Percentiles rank a stretch among this genome's conserved stretches.
Conservation (phyloP, 2,113 vertebrate species). For the Eulemur rufifrons region DNA sequence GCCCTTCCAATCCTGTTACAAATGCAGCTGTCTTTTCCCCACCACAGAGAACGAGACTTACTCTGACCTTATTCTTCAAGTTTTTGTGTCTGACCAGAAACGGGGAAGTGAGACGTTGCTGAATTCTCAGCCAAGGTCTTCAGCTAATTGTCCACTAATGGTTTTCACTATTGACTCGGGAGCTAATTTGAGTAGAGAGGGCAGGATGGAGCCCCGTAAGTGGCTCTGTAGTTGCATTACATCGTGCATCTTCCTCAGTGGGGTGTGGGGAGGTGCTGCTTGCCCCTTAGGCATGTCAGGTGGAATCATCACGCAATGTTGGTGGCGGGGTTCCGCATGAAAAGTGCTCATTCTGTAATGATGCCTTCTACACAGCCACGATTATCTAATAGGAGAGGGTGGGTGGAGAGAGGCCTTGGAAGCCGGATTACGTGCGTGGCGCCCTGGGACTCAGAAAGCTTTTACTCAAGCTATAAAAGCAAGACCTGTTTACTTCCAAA, state of each 20-base stretch:
- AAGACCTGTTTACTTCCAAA: constrained; percentile 2
- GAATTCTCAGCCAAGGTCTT: neutral
- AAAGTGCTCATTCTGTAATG: neutral
- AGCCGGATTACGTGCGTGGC: rapidly evolving
- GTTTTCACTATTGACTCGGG: neutral
- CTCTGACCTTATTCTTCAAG: neutral
- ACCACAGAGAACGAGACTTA: neutral
- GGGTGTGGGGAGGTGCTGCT: neutral
- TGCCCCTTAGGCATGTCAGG: neutral
- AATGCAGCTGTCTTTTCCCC: neutral
- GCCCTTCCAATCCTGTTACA: neutral
- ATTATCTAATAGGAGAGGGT: neutral
- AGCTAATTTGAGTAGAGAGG: neutral
- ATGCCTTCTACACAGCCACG: neutral
- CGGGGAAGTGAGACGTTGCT: neutral
- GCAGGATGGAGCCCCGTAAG: neutral
- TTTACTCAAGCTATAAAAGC: neutral
- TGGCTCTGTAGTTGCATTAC: neutral
- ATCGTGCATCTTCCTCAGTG: rapidly evolving
- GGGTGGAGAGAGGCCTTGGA: neutral
- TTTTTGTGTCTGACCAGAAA: neutral
- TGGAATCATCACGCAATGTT: rapidly evolving
- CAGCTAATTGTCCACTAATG: neutral
- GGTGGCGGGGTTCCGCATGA: neutral
- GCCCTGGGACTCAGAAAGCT: neutral